These are phyloP conservation scores for Neodiprion virginianus DNA, from an alignment of 1,140 invertebrate genomes.

Conservation along the genomic window DNA sequence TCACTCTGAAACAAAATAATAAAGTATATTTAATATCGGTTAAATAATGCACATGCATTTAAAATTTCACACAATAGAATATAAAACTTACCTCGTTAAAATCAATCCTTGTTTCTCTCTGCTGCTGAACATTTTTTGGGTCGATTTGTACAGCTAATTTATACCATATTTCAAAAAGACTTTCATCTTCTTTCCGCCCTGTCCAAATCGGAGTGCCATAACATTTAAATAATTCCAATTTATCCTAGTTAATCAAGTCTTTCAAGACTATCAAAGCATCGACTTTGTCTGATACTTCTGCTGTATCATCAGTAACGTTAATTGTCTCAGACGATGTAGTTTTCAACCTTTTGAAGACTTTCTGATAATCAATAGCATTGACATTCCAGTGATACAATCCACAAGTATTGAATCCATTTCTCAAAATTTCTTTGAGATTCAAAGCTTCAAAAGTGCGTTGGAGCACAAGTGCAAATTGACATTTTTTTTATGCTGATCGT, in stretches of 20 bases:
- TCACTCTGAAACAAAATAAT: neutral
- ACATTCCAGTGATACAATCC: slow-evolving; percentile 15
- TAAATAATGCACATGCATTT: neutral
- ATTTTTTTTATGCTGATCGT: slow-evolving; percentile 16
- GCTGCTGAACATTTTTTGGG: neutral
- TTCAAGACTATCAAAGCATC: neutral
- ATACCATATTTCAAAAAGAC: neutral
- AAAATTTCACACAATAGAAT: neutral
- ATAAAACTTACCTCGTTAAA: neutral
- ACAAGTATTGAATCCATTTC: slow-evolving; percentile 23
- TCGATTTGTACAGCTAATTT: neutral
- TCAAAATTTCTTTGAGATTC: slow-evolving; percentile 17
- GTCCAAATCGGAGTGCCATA: neutral
- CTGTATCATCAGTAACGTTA: neutral
- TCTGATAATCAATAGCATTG: slow-evolving; percentile 18
- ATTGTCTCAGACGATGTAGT: slow-evolving; percentile 4
- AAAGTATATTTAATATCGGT: neutral
- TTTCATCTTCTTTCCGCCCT: neutral
- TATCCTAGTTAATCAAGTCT: neutral
- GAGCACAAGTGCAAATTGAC: slow-evolving; percentile 22
- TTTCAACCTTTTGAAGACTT: slow-evolving; percentile 14
- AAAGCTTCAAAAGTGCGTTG: slow-evolving; percentile 11
- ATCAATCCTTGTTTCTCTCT: neutral
- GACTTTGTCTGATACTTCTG: neutral
- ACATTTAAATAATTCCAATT: neutral